These are phyloP conservation scores for Xestia c-nigrum DNA, from an alignment of 2,888 invertebrate genomes.

Conservation along the genomic window DNA sequence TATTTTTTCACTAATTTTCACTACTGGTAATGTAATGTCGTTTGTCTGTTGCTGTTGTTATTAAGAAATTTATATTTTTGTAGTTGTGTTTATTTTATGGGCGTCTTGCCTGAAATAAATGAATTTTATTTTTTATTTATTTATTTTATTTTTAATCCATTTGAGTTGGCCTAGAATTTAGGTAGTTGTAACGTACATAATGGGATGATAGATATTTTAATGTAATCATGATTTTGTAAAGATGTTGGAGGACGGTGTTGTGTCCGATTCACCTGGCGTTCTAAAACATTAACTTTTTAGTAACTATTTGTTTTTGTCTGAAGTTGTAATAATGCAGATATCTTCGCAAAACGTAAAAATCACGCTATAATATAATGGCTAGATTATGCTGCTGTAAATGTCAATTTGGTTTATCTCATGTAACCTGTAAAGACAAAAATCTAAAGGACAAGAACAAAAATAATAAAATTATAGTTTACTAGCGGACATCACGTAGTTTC, in stretches of 20 bases:
- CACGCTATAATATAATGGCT: background rate
- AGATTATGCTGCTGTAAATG: background rate
- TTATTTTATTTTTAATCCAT: too few relatives aligned
- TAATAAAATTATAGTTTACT: conserved; percentile 7
- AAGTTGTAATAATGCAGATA: background rate
- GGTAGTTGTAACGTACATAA: background rate
- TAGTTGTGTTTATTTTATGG: too few relatives aligned
- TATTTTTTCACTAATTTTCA: too few relatives aligned
- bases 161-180: background rate
- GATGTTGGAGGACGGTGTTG: background rate
- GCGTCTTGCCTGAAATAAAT: too few relatives aligned
- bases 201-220: background rate
- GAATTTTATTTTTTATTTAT: too few relatives aligned
- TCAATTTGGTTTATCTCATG: background rate
- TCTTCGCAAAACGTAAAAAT: background rate
- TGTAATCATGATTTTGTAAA: background rate
- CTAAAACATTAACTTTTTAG: background rate
- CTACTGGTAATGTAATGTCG: too few relatives aligned
- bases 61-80: too few relatives aligned
- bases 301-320: background rate
- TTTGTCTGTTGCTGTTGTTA: too few relatives aligned
- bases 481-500: too few relatives aligned
- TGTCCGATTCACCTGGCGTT: background rate
- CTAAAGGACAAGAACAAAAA: background rate
- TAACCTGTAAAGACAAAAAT: background rate